Evolutionary conservation across 2,888 invertebrate genomes (phyloP).

Genomic region (Epiblema foenella): DNA sequence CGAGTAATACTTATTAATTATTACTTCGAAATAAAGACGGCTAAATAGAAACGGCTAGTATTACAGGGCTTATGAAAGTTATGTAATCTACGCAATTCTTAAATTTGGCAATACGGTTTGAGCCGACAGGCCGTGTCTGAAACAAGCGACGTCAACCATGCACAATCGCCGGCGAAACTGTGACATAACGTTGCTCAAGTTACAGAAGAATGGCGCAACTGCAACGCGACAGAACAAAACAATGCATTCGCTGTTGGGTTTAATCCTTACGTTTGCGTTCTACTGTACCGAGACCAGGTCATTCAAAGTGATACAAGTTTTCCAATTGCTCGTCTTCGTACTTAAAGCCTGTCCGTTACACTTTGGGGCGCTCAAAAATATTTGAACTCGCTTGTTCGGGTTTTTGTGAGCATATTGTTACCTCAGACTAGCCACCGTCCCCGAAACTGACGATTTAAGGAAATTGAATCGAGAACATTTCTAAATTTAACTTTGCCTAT

Average conservation of each 20-base stretch:
- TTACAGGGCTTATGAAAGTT: background rate
- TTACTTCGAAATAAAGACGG: no score
- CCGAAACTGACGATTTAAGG: no score
- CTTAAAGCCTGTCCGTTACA: no score
- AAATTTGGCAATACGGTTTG: constrained; percentile 6
- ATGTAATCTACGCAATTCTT: background rate
- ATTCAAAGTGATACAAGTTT: no score
- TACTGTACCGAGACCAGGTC: no score
- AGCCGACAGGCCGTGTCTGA: constrained; percentile 3
- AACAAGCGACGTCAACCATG: constrained; percentile 29
- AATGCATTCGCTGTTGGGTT: constrained; percentile 13
- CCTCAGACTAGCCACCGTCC: no score
- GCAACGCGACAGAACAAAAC: constrained; percentile 26
- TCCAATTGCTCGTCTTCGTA: no score
- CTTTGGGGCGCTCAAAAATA: no score
- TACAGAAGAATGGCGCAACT: constrained; percentile 31
- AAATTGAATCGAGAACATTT: background rate
- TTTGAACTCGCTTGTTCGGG: no score
- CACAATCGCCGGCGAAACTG: constrained; percentile 14
- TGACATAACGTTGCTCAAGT: constrained; percentile 30
- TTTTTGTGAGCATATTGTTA: no score
- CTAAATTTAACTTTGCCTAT: background rate
- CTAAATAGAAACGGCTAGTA: background rate
- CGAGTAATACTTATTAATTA: no score
- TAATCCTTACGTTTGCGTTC: constrained; percentile 1